Base-by-base conservation (phyloP, 2,888 invertebrate species). In the Drosophila prolongata region DNA sequence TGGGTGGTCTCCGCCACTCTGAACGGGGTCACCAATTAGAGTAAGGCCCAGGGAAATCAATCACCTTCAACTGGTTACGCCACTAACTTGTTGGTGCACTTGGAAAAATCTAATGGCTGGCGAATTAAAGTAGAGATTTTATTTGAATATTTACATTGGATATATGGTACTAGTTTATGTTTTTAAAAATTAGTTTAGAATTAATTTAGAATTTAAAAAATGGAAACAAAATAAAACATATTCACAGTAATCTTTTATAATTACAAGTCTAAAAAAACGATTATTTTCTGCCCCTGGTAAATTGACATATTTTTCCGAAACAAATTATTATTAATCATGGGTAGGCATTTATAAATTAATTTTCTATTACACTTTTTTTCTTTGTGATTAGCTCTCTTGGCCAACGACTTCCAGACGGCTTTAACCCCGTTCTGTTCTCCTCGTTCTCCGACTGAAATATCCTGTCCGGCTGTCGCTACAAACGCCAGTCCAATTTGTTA, bases 401-500 rank as follows among this genome's bases (percentile, higher is more conserved):
- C 55, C 50, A 44, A 19, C 37, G 6, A 55, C 40, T 35, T 19
- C 50, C 43, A 49, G 34, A 16, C 38, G 38, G 13, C 37, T 2
- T 38, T 62, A 34, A 38, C 53, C 66, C 14, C 38, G 40, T 61
- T 64, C 52, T 44, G 40, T 61, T 64, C 52, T 38, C 10, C 13
- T 13, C 43, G 8, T 6, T 14, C 5, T 10, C 35, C 46, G 14
- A 5, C 30, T 19, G 35, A 49, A 37, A 38, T 19, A 37, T 37
- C 50, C 70, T 52, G 68, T 46, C 68, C 58, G 68, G 60, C 87
- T 83, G 86, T 86, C 86, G 86, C 83, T 88, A 83, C 83, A 88
- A 87, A 86, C 74, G 83, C 75, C 88, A 72, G 59, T 70, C 73
- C 80, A 77, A 83, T 83, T 83, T 82, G 86, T 83, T 87, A 77